Base-by-base conservation (phyloP, 1,140 invertebrate genomes). In the Aricia agestis region DNA sequence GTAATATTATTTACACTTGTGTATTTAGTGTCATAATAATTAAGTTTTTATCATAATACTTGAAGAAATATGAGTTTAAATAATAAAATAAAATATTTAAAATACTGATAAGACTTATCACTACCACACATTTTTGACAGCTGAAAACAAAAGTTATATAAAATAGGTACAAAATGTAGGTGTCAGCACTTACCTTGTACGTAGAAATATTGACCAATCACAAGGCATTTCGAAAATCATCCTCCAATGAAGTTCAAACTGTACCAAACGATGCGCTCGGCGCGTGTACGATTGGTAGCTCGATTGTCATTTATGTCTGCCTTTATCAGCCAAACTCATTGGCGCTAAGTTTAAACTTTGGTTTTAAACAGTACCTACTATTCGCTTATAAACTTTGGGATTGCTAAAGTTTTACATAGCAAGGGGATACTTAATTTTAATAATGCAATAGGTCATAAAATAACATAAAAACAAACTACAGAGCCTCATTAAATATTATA, bases 401-500 rank as follows among this genome's bases (percentile, higher is more conserved):
- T 9, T 36, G 36, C 2, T 5, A 36, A 36, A 6, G 36, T 36
- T 7, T 36, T 6, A 36, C 6, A 2, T 36, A 36, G 36, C 36
- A 36, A 36, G 36, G 36, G 36, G 5, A 36, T 36, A 36, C 6
- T 36, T 36, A 0, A 7, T 6, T 6, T 36, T 36, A 36, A 36
- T 36, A 36, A 7, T 6, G 2, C 6, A 36, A 25, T 25, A 25
- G 25, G 25, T 42, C 3, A 13, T 11, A 3, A 52, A 52, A 13
- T 52, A 52, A 15, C 45, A 52, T 63, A 18, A 13, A 13, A 13
- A 63, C 45, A 71, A 70, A 32, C 61, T 36, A 61, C 9, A 3
- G 72, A 79, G 78, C 78, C 78, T 79, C 78, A 66, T 79, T 77
- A 77, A 79, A 77, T 66, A 42, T 42, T 42, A 25, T 63, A 31